Evolutionary conservation across 2,113 vertebrate genomes (phyloP).

Genomic region (Gavia stellata): DNA sequence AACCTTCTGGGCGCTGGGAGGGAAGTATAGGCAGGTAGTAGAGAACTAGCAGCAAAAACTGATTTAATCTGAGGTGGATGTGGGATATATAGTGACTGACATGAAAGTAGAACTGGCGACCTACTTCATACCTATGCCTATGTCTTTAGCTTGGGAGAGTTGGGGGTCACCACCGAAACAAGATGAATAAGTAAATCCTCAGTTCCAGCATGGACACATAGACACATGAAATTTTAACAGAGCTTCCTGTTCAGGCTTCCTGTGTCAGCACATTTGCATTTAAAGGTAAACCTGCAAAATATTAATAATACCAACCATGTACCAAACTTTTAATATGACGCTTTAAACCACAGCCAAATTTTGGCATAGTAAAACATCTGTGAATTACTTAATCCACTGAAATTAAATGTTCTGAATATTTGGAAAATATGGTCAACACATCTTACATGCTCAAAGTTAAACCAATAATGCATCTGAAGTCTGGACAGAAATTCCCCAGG

Average conservation of each 20-base stretch:
- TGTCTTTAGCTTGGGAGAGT: background rate
- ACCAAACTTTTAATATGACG: background rate
- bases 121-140: background rate
- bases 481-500: background rate
- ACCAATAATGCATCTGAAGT: background rate
- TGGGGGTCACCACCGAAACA: background rate
- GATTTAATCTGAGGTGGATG: background rate
- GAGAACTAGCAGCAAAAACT: background rate
- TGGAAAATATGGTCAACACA: background rate
- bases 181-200: background rate
- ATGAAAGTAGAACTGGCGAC: background rate
- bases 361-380: background rate
- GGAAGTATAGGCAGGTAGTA: background rate
- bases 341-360: constrained; percentile 5
- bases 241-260: background rate
- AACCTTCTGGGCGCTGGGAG: background rate
- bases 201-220: background rate
- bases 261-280: background rate
- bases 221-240: background rate
- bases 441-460: background rate
- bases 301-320: background rate
- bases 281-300: constrained; percentile 2
- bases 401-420: background rate
- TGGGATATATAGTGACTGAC: background rate
- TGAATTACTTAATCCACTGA: background rate